Conservation (phyloP, 1,140 invertebrate species). For the Thaumetopoea pityocampa region DNA sequence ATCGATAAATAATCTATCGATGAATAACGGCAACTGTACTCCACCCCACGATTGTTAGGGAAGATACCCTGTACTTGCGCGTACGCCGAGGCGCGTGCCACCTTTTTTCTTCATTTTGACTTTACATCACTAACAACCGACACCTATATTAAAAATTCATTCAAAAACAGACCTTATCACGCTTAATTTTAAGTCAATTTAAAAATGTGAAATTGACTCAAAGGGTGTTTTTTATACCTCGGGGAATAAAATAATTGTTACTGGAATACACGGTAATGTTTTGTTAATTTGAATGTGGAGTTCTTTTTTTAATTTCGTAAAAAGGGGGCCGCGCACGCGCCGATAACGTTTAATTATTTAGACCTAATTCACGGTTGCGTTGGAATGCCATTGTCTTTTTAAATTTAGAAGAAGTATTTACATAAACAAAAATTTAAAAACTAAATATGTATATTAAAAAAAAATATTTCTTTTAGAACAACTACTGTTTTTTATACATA, state of each 20-base stretch:
- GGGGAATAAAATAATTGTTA: constrained; percentile 64
- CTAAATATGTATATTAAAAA: too few species aligned
- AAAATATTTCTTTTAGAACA: too few species aligned
- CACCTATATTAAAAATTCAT: constrained; percentile 6
- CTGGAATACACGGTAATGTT: constrained; percentile 63
- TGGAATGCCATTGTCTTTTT: constrained; percentile 42
- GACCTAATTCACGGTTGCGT: constrained; percentile 56
- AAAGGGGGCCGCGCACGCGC: constrained; percentile 55
- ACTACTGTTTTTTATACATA: too few species aligned
- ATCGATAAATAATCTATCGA: constrained; percentile 19
- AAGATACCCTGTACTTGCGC: constrained; percentile 60
- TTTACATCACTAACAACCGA: constrained; percentile 41
- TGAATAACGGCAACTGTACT: constrained; percentile 36
- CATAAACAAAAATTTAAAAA: too few species aligned
- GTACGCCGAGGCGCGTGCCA: constrained; percentile 64
- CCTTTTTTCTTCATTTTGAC: constrained; percentile 61
- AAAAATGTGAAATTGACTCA: constrained; percentile 3
- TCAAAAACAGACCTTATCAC: constrained; percentile 19
- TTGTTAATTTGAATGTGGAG: constrained; percentile 70
- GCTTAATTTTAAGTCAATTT: constrained; percentile 5
- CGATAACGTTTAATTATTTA: constrained; percentile 64
- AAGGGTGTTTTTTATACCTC: constrained; percentile 46
- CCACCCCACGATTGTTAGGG: constrained; percentile 54
- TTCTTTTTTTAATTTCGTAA: constrained; percentile 39
- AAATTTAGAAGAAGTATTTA: constrained; percentile 7